Percentiles rank a stretch among this genome's conserved stretches.
Evolutionary conservation across 2,113 vertebrate species (phyloP).

Genomic region (Herpetotheres cachinnans): DNA sequence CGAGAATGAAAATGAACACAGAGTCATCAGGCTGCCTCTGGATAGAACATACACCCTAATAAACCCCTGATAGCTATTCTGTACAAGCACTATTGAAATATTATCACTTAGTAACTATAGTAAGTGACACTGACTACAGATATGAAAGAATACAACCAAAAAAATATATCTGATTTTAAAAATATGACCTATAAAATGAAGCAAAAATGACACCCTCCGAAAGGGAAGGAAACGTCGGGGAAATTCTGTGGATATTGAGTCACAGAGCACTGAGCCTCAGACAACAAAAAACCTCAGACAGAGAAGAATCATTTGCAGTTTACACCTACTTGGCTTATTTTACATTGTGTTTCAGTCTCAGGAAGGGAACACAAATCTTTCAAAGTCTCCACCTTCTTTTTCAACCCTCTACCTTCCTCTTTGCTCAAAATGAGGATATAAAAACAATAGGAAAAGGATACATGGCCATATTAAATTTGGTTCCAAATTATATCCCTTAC

Average conservation of each 20-base stretch:
- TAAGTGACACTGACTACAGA: not conserved
- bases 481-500: not conserved
- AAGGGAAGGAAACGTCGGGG: not conserved
- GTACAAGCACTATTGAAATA: not conserved
- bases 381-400: not conserved
- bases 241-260: not conserved
- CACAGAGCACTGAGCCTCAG: not conserved
- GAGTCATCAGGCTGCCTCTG: not conserved
- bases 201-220: not conserved
- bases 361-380: not conserved
- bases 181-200: not conserved
- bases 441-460: not conserved
- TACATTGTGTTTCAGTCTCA: not conserved
- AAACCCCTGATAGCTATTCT: not conserved
- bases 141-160: not conserved
- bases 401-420: not conserved
- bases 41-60: not conserved
- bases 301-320: not conserved
- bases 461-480: not conserved
- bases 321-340: not conserved
- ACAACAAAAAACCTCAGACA: not conserved
- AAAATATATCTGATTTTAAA: not conserved
- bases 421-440: not conserved
- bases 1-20: not conserved
- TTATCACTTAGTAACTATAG: not conserved